Base-by-base conservation (phyloP, 2,113 vertebrate species). In the Eudyptes chrysolophus region DNA sequence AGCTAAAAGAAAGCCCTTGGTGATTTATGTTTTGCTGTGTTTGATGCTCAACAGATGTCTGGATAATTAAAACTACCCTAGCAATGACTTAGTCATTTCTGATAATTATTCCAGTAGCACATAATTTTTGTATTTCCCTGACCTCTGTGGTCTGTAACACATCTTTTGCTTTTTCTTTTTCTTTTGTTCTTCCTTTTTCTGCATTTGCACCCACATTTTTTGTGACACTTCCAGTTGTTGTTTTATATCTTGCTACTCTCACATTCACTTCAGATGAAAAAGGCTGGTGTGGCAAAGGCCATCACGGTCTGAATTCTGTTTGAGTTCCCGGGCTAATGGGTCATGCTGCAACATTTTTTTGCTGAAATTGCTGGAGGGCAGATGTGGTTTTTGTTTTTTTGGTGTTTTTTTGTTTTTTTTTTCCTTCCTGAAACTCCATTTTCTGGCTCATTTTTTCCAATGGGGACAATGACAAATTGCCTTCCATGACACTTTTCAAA, bases 41-140 rank as follows among this genome's bases (percentile, higher is more conserved):
- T 95, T 93, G 72, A 84, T 87, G 74, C n/a, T 88, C 84, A 92
- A 55, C 86, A 95, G 89, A 93, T 62, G 40, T 89, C 88, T 54
- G 65, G 75, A 48, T 93, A 93, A 92, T 86, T 96, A 88, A 95
- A 97, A 61, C 20, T 72, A 66, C 52, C 62, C 62, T 74, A 90
- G 70, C 34, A 87, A 65, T 26, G 30, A 87, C 62, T 80, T 58
- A 70, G 51, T 54, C 6, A 69, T 84, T 93, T 87, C 79, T 87
- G 38, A 69, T 86, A 55, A 74, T 83, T 76, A 68, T 84, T 68
- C 44, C 48, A 82, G 72, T 60, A 90, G 54, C 69, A 69, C 38
- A 30, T 58, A 21, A 60, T 72, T 91, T 80, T 40, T 3, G 0
- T 52, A 76, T 87, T 66, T 79, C 85, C 69, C 52, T 84, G 74